Evolutionary conservation across 2,888 invertebrate species (phyloP).

Genomic region (Sycophila texana): DNA sequence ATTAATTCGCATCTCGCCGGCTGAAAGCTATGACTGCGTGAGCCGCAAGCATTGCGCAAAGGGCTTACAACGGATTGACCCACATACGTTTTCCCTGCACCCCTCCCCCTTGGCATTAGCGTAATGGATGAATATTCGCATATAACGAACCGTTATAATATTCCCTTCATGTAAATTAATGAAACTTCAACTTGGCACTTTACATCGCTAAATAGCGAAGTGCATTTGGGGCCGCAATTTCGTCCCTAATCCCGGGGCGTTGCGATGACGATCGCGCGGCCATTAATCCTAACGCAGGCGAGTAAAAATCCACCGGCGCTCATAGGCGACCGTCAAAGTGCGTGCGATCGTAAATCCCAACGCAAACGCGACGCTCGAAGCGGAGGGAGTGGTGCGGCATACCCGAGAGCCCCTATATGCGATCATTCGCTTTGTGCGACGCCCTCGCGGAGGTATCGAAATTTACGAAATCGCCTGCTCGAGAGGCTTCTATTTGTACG

Average conservation of each 20-base stretch:
- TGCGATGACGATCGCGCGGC: not conserved
- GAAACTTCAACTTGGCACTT: constrained; percentile 22
- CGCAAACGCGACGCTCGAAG: no score
- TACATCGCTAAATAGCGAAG: not conserved
- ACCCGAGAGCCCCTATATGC: no score
- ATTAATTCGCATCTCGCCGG: not conserved
- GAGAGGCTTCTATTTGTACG: no score
- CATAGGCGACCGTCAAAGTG: no score
- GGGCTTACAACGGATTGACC: constrained; percentile 35
- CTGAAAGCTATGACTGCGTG: not conserved
- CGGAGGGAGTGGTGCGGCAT: no score
- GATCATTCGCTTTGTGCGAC: no score
- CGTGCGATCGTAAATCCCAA: no score
- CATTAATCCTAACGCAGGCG: not conserved
- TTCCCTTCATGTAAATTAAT: constrained; percentile 26
- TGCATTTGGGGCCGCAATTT: not conserved
- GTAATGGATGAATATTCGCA: constrained; percentile 1
- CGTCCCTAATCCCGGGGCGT: not conserved
- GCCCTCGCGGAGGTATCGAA: no score
- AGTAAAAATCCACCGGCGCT: no score
- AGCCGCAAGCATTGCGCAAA: not conserved
- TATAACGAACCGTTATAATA: constrained; percentile 1
- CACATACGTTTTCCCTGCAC: constrained; percentile 22
- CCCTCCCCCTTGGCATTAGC: not conserved
- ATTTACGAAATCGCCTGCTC: no score